Conservation (phyloP, 2,797 vertebrate genomes). For the Sebastes minor region DNA sequence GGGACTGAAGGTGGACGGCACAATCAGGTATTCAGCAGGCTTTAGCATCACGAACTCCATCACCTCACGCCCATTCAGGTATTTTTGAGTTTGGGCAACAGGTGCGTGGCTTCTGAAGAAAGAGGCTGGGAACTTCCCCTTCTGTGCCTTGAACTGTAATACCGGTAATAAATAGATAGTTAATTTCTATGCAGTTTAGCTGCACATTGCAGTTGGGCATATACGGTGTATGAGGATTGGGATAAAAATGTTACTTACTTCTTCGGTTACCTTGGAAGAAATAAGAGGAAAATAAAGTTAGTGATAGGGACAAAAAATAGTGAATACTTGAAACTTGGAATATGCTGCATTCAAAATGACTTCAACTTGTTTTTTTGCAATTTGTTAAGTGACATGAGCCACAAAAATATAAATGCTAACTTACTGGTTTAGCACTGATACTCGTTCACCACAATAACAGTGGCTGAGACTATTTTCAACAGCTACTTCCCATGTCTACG, state of each 20-base stretch:
- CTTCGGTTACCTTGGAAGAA: conserved; percentile 57
- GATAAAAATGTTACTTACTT: conserved; percentile 60
- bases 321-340: not conserved
- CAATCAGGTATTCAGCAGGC: conserved; percentile 77
- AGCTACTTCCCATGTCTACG: not conserved
- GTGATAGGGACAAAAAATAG: not conserved
- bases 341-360: not conserved
- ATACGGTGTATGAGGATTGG: not conserved
- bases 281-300: not conserved
- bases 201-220: not conserved
- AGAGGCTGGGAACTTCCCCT: conserved; percentile 61
- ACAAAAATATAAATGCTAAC: not conserved
- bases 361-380: not conserved
- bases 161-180: not conserved
- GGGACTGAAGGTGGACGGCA: conserved; percentile 67
- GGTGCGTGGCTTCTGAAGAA: conserved; percentile 59
- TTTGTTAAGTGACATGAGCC: not conserved
- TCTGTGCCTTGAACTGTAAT: conserved; percentile 44
- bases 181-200: not conserved
- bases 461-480: not conserved
- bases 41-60: conserved; percentile 60
- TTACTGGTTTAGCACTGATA: not conserved
- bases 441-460: not conserved
- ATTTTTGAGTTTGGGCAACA: conserved; percentile 40
- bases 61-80: conserved; percentile 62